Evolutionary conservation across 2,113 vertebrate genomes (phyloP), one percentile per base, ranked within the genome.

Genomic region (Nibea coibor): DNA sequence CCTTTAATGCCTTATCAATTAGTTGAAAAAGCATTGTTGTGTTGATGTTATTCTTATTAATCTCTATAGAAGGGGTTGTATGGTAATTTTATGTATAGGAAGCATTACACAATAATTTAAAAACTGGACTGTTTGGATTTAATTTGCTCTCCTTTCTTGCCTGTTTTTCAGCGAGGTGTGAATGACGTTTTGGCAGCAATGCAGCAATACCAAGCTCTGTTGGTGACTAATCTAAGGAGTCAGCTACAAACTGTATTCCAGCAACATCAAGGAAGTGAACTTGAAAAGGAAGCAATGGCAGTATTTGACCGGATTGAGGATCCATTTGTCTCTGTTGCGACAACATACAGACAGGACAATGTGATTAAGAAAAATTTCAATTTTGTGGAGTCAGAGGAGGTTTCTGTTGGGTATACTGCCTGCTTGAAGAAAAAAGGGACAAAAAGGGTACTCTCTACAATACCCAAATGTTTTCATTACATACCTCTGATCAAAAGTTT

Each of bases 211-310:
- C 72, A 82, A 62, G 65, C 65, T 39, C 51, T 50, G 26, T 76
- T 75, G 59, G 58, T 73, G 69, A 50, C 57, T n/a, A 82, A 64
- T 82, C 28, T 76, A 9, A 75, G 58, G 28, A 71, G 72, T 64
- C 72, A 56, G 50, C 58, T 82, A 50, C 58, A 76, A 62, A 64
- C 11, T 10, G 59, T 76, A 10, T 58, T 82, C 42, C 39, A 82
- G 66, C 65, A 76, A 65, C 59, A 76, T 76, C 51, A 61, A 50
- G 80, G 72, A 82, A 70, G 28, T 64, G 65, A 26, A 82, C 72
- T 82, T 64, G 65, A 69, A 82, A 70, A 64, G 10, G 58, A 82
- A n/a, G 57, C 67, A 3, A 22, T 66, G 69, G 50, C 20, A 67
- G 68, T 67, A 24, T 83, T 72, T 61, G 74, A 72, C 61, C 22